These are phyloP conservation scores for Melanerpes formicivorus DNA, from an alignment of 2,113 vertebrate species.

Conservation along the genomic window DNA sequence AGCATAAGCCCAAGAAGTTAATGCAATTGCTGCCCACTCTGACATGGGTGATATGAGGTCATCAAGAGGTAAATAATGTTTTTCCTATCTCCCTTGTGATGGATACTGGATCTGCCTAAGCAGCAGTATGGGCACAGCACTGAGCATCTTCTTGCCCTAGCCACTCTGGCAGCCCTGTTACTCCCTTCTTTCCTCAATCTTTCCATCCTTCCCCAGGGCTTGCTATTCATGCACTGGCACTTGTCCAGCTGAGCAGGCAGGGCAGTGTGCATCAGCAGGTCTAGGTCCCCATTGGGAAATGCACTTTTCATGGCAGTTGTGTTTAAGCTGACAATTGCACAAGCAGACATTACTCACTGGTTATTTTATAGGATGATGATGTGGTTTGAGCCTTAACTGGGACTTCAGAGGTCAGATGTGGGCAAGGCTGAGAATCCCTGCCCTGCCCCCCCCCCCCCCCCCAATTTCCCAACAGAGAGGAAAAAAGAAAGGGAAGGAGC, in stretches of 20 bases:
- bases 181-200: background rate
- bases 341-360: background rate
- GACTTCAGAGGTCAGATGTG: too few species aligned
- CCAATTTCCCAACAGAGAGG: too few species aligned
- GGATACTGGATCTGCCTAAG: background rate
- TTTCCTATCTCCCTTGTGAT: background rate
- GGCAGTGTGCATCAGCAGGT: background rate
- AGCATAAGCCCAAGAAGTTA: background rate
- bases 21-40: background rate
- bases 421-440: too few species aligned
- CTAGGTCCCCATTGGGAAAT: background rate
- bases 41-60: background rate
- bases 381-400: too few species aligned
- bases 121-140: fast-evolving
- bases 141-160: background rate
- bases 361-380: background rate
- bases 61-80: background rate
- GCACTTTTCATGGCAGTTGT: background rate
- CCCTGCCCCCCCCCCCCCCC: too few species aligned
- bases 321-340: background rate
- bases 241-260: background rate
- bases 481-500: too few species aligned
- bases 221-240: background rate
- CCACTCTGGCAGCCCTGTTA: background rate
- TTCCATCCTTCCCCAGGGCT: background rate